These are phyloP conservation scores for Sminthopsis crassicaudata DNA, from an alignment of 2,113 vertebrate genomes.

Conservation along the genomic window DNA sequence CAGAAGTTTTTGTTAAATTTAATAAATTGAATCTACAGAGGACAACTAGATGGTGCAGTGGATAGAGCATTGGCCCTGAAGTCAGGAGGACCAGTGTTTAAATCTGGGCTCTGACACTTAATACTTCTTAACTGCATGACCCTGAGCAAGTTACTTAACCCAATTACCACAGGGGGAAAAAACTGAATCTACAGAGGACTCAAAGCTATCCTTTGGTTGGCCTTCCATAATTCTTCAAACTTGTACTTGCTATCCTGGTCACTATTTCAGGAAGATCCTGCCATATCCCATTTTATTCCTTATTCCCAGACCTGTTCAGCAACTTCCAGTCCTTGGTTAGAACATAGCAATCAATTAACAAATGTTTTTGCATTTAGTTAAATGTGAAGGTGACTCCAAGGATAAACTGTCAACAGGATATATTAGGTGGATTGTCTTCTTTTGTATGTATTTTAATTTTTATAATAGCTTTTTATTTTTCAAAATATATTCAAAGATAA, in stretches of 20 bases:
- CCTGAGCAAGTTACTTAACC: too few relatives aligned
- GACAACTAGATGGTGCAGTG: not conserved
- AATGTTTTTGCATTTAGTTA: not conserved
- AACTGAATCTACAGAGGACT: slow-evolving; percentile 19
- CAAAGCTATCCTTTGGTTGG: slow-evolving; percentile 14
- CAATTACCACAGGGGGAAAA: not conserved
- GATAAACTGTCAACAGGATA: not conserved
- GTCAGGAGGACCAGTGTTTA: too few relatives aligned
- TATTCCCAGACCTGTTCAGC: not conserved
- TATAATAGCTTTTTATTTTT: too few relatives aligned
- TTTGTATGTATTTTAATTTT: too few relatives aligned
- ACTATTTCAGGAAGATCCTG: not conserved
- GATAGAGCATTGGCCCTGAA: too few relatives aligned
- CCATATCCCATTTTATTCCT: not conserved
- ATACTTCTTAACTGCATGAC: too few relatives aligned
- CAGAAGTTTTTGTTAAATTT: slow-evolving; percentile 1
- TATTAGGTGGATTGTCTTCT: not conserved
- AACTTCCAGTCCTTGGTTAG: not conserved
- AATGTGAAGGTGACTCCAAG: not conserved
- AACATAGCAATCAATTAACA: not conserved
- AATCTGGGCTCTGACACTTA: too few relatives aligned
- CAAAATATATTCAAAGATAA: too few relatives aligned
- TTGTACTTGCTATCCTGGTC: not conserved
- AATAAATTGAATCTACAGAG: not conserved
- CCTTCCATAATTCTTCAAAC: slow-evolving; percentile 9